Conservation (phyloP, 35 echinoderm and acorn worm genomes). For the Apostichopus parvimensis region DNA sequence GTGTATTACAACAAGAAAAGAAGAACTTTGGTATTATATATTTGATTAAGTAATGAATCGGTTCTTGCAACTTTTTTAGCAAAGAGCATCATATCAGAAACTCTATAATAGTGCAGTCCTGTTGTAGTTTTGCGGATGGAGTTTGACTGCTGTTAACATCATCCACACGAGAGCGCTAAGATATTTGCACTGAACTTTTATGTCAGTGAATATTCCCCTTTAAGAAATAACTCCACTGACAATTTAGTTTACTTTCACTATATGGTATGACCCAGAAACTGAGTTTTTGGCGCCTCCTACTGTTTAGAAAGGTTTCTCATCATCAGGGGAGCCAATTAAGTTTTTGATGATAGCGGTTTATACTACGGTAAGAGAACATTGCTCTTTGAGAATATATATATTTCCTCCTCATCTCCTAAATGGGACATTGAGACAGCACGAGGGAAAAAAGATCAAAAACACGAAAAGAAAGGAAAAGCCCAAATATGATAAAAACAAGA, state of each 20-base stretch:
- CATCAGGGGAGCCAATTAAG: neutral
- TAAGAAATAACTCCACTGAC: neutral
- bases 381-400: neutral
- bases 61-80: no score
- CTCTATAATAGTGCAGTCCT: no score
- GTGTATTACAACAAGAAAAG: no score
- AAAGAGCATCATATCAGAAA: no score
- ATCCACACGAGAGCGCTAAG: no score
- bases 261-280: neutral
- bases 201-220: neutral
- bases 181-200: neutral
- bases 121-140: no score
- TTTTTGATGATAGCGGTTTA: neutral
- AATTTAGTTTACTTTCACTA: neutral
- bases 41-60: no score
- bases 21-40: no score
- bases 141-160: no score
- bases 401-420: neutral
- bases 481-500: neutral
- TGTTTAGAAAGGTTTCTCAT: neutral
- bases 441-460: neutral
- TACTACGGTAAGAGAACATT: neutral
- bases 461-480: neutral
- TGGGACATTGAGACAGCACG: neutral
- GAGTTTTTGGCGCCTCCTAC: neutral